Evolutionary conservation across 2,113 vertebrate genomes (phyloP), one percentile per base, ranked within the genome.

Genomic region (Nycticryphes semicollaris): DNA sequence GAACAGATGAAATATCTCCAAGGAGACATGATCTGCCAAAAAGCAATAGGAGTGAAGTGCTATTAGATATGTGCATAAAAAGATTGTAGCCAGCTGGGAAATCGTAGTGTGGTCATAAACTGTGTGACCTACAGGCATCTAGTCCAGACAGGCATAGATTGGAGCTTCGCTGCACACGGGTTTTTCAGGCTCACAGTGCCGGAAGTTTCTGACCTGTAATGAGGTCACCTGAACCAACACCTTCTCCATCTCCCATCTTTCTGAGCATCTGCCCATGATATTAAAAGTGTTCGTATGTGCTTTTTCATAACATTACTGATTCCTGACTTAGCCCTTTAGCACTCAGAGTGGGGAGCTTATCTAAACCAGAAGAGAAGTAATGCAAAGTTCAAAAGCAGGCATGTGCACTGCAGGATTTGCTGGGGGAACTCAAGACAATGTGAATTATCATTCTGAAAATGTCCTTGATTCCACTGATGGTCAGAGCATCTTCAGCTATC

Each of bases 71-170:
- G 48, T 5, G 15, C 21, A 74, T 35, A 60, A 70, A 51, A 37
- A 75, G 30, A 78, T 21, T 64, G 18, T 11, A 60, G 60, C 21
- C 66, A 83, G 27, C 18, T 39, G 35, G 35, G 56, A 76, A 88
- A 84, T 41, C 1, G 0, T 6, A 51, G 14, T 11, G 12, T 1
- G 1, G 59, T 33, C 50, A n/a, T 22, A 69, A 85, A 43, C 4
- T 0, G 1, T 3, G 59, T 9, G 56, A 48, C 3, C 50, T 45
- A 24, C 31, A 43, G 27, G 45, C 23, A 57, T 74, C 16, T 22
- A 69, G 37, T 43, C 37, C 43, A 50, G 37, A 18, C 33, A 41
- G 72, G 23, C 31, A 12, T 0, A 51, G 45, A 7, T 13, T 80
- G 77, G 22, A 75, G 35, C 18, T 67, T n/a, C 45, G 33, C 18